Conservation (phyloP, 2,888 invertebrate species). For the Tolmerus cingulatus region DNA sequence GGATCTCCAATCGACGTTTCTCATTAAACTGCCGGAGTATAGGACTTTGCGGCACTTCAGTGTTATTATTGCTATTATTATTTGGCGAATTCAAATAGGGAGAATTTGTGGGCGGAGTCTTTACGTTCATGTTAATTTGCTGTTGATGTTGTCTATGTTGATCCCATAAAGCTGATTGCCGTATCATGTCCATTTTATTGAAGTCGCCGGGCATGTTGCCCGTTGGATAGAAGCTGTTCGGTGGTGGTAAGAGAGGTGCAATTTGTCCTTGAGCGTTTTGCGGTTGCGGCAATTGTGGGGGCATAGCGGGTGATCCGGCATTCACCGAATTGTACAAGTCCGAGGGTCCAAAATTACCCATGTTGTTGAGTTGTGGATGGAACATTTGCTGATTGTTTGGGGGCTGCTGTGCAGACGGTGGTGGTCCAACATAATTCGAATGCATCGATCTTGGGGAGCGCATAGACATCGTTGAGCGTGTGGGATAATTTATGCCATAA, state of each 20-base stretch:
- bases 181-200: slow-evolving; percentile 46
- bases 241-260: slow-evolving; percentile 44
- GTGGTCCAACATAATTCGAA: slow-evolving; percentile 43
- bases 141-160: slow-evolving; percentile 46
- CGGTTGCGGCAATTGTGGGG: slow-evolving; percentile 11
- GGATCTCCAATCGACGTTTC: slow-evolving; percentile 43
- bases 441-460: slow-evolving; percentile 45
- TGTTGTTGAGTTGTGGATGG: slow-evolving; percentile 41
- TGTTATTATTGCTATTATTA: slow-evolving; percentile 26
- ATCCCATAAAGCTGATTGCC: slow-evolving; percentile 49
- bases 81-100: slow-evolving; percentile 48
- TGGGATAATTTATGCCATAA: slow-evolving; percentile 44
- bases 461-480: slow-evolving; percentile 35
- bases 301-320: slow-evolving; percentile 12
- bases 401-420: slow-evolving; percentile 46
- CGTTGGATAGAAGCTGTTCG: slow-evolving; percentile 42
- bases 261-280: slow-evolving; percentile 41
- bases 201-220: slow-evolving; percentile 45
- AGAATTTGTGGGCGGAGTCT: slow-evolving; percentile 48
- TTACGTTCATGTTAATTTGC: slow-evolving; percentile 46
- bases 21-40: slow-evolving; percentile 46
- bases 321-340: slow-evolving; percentile 46
- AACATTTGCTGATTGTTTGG: slow-evolving; percentile 48
- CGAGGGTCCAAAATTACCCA: slow-evolving; percentile 50
- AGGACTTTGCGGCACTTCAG: slow-evolving; percentile 43